These are phyloP conservation scores for Lissonota sp. DNA, from an alignment of 2,888 invertebrate genomes.

Conservation along the genomic window DNA sequence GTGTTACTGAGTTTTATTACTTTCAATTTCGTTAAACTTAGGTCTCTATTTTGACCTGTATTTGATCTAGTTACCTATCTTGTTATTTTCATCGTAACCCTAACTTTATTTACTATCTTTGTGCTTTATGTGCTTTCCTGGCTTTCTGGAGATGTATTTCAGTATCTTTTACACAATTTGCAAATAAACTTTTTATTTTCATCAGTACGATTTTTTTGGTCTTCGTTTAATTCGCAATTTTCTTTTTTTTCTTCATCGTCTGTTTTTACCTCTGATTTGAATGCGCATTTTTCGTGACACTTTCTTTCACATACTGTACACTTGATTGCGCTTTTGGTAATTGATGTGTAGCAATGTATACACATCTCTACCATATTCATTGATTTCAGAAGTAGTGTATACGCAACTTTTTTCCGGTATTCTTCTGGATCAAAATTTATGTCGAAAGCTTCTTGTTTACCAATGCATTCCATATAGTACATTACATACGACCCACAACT, in stretches of 20 bases:
- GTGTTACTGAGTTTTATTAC: too few relatives aligned
- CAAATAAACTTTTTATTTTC: too few relatives aligned
- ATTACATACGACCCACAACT: slow-evolving; percentile 47
- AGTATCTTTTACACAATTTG: too few relatives aligned
- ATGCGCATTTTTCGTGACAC: slow-evolving; percentile 16
- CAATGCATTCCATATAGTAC: slow-evolving; percentile 49
- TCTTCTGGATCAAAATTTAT: slow-evolving; percentile 17
- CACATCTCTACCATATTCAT: slow-evolving; percentile 33
- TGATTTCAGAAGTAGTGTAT: slow-evolving; percentile 35
- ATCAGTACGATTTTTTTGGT: too few relatives aligned
- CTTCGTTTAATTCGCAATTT: neutral
- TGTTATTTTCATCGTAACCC: too few relatives aligned
- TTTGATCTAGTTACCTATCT: too few relatives aligned
- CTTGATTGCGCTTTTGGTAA: neutral
- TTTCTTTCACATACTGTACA: slow-evolving; percentile 30
- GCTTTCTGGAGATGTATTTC: too few relatives aligned
- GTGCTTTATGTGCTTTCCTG: too few relatives aligned
- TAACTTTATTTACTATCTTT: too few relatives aligned
- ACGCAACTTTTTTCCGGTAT: slow-evolving; percentile 12
- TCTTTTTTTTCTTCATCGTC: slow-evolving; percentile 24
- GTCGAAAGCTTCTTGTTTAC: neutral
- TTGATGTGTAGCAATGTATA: slow-evolving; percentile 24
- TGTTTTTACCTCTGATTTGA: slow-evolving; percentile 5
- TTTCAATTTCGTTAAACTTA: too few relatives aligned
- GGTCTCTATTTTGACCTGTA: too few relatives aligned